Conservation (phyloP, 37 sponge, comb jelly and placozoan genomes). For the Axinella damicornis region DNA sequence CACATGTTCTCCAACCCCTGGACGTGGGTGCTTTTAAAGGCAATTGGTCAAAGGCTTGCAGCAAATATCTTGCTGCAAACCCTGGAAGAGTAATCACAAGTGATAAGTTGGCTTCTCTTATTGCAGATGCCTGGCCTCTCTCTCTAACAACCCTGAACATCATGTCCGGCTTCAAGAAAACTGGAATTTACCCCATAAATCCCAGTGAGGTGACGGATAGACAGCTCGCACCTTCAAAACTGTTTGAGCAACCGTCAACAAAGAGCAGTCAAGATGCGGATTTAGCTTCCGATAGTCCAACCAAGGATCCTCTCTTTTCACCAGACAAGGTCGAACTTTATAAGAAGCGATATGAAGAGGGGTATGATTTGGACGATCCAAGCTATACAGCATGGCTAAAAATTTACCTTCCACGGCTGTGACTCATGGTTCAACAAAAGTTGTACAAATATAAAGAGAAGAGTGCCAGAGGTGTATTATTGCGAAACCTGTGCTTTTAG, state of each 20-base stretch:
- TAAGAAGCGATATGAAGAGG: constrained; percentile 38
- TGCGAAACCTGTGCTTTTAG: constrained; percentile 13
- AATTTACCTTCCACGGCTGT: constrained; percentile 55
- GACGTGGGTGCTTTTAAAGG: constrained; percentile 50
- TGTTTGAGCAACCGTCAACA: constrained; percentile 9
- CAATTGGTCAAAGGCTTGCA: constrained; percentile 39
- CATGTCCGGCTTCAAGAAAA: constrained; percentile 42
- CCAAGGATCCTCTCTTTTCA: constrained; percentile 15
- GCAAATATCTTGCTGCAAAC: constrained; percentile 15
- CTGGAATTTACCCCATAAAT: constrained; percentile 51
- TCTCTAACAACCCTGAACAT: constrained; percentile 45
- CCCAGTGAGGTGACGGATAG: constrained; percentile 54
- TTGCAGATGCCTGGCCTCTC: constrained; percentile 36
- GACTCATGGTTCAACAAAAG: constrained; percentile 44
- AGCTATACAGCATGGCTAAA: constrained; percentile 37
- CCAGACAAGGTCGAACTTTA: constrained; percentile 28
- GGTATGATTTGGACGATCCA: constrained; percentile 35
- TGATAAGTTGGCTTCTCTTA: constrained; percentile 27
- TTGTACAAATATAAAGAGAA: constrained; percentile 39
- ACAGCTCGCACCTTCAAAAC: constrained; percentile 40
- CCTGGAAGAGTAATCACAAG: constrained; percentile 43
- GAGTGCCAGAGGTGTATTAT: constrained; percentile 19
- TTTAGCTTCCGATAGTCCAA: not conserved
- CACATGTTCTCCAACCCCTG: constrained; percentile 55
- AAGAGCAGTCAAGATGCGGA: constrained; percentile 7